phyloP scores from a whole-genome alignment of 2,888 invertebrate species.

The Junonia oenone region DNA sequence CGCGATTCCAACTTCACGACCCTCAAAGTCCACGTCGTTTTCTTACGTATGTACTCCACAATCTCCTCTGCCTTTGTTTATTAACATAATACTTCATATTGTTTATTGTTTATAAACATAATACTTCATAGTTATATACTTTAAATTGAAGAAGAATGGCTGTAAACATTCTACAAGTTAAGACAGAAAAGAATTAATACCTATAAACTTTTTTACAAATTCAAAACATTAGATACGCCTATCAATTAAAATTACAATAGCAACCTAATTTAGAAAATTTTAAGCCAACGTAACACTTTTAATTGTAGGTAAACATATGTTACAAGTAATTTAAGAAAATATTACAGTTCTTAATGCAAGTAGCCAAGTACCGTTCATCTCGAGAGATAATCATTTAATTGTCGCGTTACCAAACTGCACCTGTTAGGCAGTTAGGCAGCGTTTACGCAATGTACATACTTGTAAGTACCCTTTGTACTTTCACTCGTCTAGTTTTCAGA shows the following conservation, averaged over 20 bases:
- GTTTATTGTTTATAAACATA: no score
- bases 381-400: slow-evolving; percentile 23
- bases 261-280: background rate
- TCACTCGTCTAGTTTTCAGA: no score
- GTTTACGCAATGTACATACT: slow-evolving; percentile 28
- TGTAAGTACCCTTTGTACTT: slow-evolving; percentile 33
- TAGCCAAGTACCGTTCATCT: slow-evolving; percentile 11
- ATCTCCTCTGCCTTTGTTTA: no score
- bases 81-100: no score
- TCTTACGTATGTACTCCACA: no score
- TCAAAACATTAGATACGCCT: background rate
- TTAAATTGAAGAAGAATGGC: no score
- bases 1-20: no score
- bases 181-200: no score
- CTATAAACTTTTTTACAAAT: background rate
- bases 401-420: slow-evolving; percentile 25
- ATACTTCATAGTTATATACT: no score
- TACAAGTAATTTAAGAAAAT: background rate
- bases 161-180: no score
- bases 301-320: background rate
- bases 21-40: no score
- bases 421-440: slow-evolving; percentile 24
- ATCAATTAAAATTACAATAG: background rate
- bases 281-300: background rate
- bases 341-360: background rate